Evolutionary conservation across 1,140 invertebrate genomes (phyloP).

Genomic region (Euwallacea similis): DNA sequence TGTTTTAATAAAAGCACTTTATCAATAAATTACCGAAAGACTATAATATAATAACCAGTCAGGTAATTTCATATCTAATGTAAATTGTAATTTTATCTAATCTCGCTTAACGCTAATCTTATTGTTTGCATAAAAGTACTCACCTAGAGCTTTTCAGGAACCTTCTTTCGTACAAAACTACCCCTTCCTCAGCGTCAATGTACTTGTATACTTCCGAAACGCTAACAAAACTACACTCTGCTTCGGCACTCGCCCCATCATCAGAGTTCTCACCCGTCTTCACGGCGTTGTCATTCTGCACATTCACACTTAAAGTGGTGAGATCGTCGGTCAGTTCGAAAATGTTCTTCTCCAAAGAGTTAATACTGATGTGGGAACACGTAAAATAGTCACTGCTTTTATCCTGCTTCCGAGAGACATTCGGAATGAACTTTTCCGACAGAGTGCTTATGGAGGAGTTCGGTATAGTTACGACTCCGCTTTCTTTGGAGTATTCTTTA

Average conservation of each 20-base stretch:
- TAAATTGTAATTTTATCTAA: slow-evolving; percentile 1
- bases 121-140: slow-evolving; percentile 2
- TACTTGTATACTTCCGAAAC: slow-evolving; percentile 76
- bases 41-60: too few relatives aligned
- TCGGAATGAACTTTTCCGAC: background rate
- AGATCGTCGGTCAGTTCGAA: slow-evolving; percentile 44
- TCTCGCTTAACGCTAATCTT: background rate
- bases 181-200: slow-evolving; percentile 69
- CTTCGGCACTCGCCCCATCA: too few relatives aligned
- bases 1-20: too few relatives aligned
- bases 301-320: slow-evolving; percentile 10
- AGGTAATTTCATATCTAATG: background rate
- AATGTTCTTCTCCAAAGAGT: slow-evolving; percentile 43
- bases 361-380: slow-evolving; percentile 43
- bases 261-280: background rate
- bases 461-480: slow-evolving; percentile 44
- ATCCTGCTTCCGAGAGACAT: slow-evolving; percentile 27
- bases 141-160: slow-evolving; percentile 61
- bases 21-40: too few relatives aligned
- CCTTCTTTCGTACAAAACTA: slow-evolving; percentile 70
- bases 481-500: slow-evolving; percentile 43
- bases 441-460: slow-evolving; percentile 7
- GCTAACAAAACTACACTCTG: slow-evolving; percentile 53
- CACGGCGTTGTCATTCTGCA: background rate
- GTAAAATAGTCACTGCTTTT: slow-evolving; percentile 50